These are phyloP conservation scores for Hydropsyche tenuis DNA, from an alignment of 1,140 invertebrate species.

Conservation along the genomic window DNA sequence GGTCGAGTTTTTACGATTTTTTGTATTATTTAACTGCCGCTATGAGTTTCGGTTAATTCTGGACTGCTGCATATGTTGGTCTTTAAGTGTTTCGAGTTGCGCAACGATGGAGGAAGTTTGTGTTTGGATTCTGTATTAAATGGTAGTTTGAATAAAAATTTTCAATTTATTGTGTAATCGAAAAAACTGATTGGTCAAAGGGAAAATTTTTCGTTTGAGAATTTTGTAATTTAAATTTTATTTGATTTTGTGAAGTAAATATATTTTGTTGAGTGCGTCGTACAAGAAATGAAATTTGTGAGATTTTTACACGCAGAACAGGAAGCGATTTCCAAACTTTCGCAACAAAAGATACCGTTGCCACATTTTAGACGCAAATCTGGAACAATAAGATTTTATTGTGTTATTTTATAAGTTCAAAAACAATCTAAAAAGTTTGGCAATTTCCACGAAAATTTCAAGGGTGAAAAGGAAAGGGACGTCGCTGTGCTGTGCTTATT, in stretches of 20 bases:
- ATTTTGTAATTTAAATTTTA: too few relatives aligned
- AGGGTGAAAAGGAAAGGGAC: background rate
- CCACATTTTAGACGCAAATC: constrained; percentile 28
- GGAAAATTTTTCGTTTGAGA: too few relatives aligned
- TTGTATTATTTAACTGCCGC: background rate
- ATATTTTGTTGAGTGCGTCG: too few relatives aligned
- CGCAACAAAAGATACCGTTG: constrained; percentile 15
- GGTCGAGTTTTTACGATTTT: background rate
- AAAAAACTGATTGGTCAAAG: too few relatives aligned
- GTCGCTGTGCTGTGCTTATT: background rate
- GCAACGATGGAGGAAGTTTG: too few relatives aligned
- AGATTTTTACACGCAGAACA: background rate
- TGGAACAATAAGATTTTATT: constrained; percentile 26
- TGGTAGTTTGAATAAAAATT: too few relatives aligned
- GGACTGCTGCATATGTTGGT: too few relatives aligned
- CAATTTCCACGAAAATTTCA: constrained; percentile 26
- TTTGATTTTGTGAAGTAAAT: too few relatives aligned
- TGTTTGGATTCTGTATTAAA: too few relatives aligned
- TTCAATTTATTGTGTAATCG: too few relatives aligned
- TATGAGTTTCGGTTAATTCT: constrained; percentile 1
- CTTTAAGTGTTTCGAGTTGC: too few relatives aligned
- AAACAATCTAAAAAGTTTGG: constrained; percentile 25
- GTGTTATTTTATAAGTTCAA: constrained; percentile 28
- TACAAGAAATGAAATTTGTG: too few relatives aligned
- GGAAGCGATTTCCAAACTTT: constrained; percentile 22